Evolutionary conservation across 2,888 invertebrate species (phyloP).

Genomic region (Ptilodon capucinus): DNA sequence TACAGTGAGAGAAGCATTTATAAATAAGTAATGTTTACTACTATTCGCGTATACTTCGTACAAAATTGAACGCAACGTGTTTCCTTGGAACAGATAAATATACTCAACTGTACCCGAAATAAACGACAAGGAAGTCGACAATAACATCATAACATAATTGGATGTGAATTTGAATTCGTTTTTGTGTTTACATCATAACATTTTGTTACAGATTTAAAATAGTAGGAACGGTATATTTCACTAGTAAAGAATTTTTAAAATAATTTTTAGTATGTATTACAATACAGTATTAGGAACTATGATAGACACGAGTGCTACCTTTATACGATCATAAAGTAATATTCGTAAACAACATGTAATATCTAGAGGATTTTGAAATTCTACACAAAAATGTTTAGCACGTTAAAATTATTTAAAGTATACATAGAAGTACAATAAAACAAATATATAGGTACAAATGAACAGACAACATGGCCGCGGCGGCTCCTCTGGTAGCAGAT

Average conservation of each 20-base stretch:
- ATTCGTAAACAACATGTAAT: constrained; percentile 67
- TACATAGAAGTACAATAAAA: constrained; percentile 46
- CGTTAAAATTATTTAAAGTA: constrained; percentile 64
- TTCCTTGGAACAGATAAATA: constrained; percentile 9
- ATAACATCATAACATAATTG: constrained; percentile 46
- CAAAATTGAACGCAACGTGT: constrained; percentile 11
- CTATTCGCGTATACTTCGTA: constrained; percentile 11
- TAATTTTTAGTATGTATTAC: constrained; percentile 78
- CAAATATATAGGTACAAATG: constrained; percentile 59
- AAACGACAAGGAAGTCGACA: constrained; percentile 41
- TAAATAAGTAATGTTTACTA: constrained; percentile 15
- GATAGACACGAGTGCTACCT: constrained; percentile 79
- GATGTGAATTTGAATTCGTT: constrained; percentile 45
- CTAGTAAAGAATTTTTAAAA: constrained; percentile 80
- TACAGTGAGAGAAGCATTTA: constrained; percentile 28
- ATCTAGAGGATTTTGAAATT: constrained; percentile 53
- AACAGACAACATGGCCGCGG: constrained; percentile 78
- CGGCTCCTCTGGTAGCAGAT: constrained; percentile 75
- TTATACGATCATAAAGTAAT: constrained; percentile 73
- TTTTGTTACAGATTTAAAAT: constrained; percentile 73
- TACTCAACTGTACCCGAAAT: constrained; percentile 40
- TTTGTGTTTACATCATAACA: constrained; percentile 59
- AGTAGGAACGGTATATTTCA: constrained; percentile 82
- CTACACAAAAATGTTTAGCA: constrained; percentile 51
- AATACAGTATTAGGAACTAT: constrained; percentile 82